phyloP scores from a whole-genome alignment of 2,888 invertebrate genomes.

The Hypsopygia costalis region DNA sequence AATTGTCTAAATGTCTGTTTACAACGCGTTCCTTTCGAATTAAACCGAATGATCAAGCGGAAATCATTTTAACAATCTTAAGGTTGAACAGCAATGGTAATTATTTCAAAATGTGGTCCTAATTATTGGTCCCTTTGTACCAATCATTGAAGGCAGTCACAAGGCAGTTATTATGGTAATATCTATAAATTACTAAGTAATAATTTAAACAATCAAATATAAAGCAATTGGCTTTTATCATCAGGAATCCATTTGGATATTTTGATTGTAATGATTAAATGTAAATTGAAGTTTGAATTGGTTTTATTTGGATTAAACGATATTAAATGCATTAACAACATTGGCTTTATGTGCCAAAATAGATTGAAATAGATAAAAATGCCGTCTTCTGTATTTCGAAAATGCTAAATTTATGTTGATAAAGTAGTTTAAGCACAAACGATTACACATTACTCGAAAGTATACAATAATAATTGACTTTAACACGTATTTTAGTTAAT shows the following conservation, averaged over 20 bases:
- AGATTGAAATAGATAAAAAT: too few relatives aligned
- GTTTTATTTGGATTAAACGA: not conserved
- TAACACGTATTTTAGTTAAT: too few relatives aligned
- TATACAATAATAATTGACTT: too few relatives aligned
- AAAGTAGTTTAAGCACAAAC: too few relatives aligned
- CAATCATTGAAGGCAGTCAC: not conserved
- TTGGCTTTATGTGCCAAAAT: too few relatives aligned
- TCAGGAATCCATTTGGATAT: constrained; percentile 2
- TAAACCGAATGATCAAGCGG: constrained; percentile 40
- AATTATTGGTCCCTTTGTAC: constrained; percentile 27
- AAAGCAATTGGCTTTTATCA: constrained; percentile 15
- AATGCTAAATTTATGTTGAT: too few relatives aligned
- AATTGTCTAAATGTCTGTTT: not conserved
- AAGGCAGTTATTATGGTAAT: constrained; percentile 29
- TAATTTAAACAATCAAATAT: constrained; percentile 31
- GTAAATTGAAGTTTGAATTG: not conserved
- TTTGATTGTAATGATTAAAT: not conserved
- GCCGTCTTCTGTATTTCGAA: too few relatives aligned
- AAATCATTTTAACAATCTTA: constrained; percentile 22
- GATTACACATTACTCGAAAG: too few relatives aligned
- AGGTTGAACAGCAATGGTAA: constrained; percentile 18
- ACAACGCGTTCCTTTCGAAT: constrained; percentile 17
- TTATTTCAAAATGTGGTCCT: constrained; percentile 22
- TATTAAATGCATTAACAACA: constrained; percentile 1
- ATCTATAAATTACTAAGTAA: constrained; percentile 25